Base-by-base conservation (phyloP, 2,797 vertebrate species). In the Hippoglossus hippoglossus region DNA sequence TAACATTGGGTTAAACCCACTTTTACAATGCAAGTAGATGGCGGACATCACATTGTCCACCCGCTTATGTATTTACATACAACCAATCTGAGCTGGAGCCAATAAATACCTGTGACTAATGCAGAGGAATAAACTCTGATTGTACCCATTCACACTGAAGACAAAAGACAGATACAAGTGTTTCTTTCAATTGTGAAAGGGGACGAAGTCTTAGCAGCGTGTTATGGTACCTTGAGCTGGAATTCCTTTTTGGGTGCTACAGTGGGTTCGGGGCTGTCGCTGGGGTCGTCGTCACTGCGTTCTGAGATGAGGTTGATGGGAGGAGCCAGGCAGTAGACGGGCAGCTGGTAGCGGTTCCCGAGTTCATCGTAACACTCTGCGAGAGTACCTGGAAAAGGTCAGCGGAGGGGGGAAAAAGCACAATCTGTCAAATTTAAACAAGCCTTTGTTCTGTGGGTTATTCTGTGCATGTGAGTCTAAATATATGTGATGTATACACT, bases 281-380 rank as follows among this genome's bases (percentile, higher is more conserved):
- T 79, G 0, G 80, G 90, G 83, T 98, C 97, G 19, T 99, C 98
- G 16, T 99, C 97, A 0, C 95, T 95, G 77, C 96, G 94, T 83
- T 99, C 98, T 12, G 96, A 96, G 86, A 99, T 98, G 72, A 99
- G 93, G 90, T 99, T 99, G 78, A 99, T 85, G 0, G 98, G 98
- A 0, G 98, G 97, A 0, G 96, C 97, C 82, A 99, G 91, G 90
- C 98, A 99, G 91, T 99, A 99, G 50, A 99, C 96, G 0, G 98
- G 98, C 52, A 99, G 95, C 92, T 98, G 97, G 93, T 99, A 99
- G 55, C 97, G 96, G 82, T 96, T 99, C 36, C 98, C 98, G 19
- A 99, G 94, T 85, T 99, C 98, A 0, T 99, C 98, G 0, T 99
- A 99, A 87, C 98, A 99, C 89, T 99, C 98, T 0, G 95, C 96